A percentile compares a stretch with the other conserved stretches of the same genome.
Conservation (phyloP, 2,113 vertebrate species). For the Microtus pennsylvanicus region DNA sequence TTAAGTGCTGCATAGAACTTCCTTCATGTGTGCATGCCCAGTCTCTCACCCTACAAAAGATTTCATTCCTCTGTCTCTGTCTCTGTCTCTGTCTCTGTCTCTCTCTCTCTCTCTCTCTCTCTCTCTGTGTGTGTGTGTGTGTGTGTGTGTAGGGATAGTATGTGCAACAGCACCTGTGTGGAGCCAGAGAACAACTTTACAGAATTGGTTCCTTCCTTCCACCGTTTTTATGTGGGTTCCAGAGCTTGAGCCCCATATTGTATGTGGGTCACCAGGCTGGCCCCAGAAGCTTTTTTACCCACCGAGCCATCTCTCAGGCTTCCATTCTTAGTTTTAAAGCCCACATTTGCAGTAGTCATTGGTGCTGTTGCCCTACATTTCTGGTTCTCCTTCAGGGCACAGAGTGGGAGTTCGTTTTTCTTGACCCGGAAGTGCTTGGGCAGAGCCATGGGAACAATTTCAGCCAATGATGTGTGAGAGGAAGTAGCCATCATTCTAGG, state of each 20-base stretch:
- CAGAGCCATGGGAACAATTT: neutral
- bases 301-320: neutral
- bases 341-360: neutral
- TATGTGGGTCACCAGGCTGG: neutral
- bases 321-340: neutral
- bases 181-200: neutral
- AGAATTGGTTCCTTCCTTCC: neutral
- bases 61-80: neutral
- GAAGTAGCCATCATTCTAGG: neutral
- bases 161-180: too few species aligned
- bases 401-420: slow-evolving; percentile 31
- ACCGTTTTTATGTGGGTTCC: neutral
- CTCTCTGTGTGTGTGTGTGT: neutral
- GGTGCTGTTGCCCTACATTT: neutral
- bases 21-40: neutral
- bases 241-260: neutral
- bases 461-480: neutral
- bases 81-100: too few species aligned
- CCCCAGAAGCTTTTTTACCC: neutral
- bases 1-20: neutral
- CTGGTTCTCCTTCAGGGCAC: neutral
- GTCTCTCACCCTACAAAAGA: neutral
- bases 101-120: too few species aligned
- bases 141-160: neutral
- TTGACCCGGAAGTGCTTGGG: neutral